Evolutionary conservation across 2,888 invertebrate genomes (phyloP).

Genomic region (Oscheius myriophilus): DNA sequence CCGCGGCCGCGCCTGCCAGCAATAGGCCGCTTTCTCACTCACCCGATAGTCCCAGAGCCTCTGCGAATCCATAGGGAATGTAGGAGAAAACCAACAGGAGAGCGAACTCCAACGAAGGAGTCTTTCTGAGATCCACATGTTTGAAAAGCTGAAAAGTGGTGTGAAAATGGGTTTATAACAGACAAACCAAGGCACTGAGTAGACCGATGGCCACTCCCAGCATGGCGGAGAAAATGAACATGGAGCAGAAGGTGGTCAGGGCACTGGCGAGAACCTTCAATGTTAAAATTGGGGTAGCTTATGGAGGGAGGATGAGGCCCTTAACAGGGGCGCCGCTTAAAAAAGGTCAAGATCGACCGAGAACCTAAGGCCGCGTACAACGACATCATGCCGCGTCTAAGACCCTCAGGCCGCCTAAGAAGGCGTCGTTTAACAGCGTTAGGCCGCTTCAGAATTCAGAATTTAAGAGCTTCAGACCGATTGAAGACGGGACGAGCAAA

Average conservation of each 20-base stretch:
- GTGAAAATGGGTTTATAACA: constrained; percentile 13
- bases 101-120: constrained; percentile 96
- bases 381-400: no score
- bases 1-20: no score
- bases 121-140: constrained; percentile 93
- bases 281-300: no score
- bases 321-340: no score
- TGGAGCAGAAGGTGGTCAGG: constrained; percentile 86
- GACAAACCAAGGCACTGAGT: constrained; percentile 81
- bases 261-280: constrained; percentile 71
- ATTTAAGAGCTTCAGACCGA: no score
- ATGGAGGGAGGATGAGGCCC: no score
- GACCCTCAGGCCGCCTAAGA: no score
- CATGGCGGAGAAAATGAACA: constrained; percentile 98
- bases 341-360: no score
- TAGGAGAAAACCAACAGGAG: constrained; percentile 98
- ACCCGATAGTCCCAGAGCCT: constrained; percentile 93
- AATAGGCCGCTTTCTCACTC: constrained; percentile 47
- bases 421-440: no score
- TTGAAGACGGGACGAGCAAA: no score
- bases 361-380: no score
- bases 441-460: no score
- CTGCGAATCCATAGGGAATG: constrained; percentile 95
- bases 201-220: constrained; percentile 94
- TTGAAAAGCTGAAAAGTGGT: constrained; percentile 79